These are phyloP conservation scores for Oncorhynchus gorbuscha DNA, from an alignment of 2,113 vertebrate species.

Conservation along the genomic window DNA sequence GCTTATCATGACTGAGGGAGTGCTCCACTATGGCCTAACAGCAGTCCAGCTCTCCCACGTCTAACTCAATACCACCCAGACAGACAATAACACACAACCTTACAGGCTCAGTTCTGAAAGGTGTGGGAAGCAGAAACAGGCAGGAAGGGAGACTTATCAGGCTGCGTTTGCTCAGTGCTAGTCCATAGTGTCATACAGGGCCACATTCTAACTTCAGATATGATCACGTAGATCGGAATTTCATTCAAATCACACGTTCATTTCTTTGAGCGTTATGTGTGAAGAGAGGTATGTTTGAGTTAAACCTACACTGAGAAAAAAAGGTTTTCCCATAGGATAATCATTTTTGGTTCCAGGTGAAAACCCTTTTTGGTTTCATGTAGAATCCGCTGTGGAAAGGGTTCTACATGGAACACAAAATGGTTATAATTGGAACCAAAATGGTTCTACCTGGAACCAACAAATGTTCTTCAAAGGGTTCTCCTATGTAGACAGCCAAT, in stretches of 20 bases:
- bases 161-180: not conserved
- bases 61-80: slow-evolving; percentile 27
- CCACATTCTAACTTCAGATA: not conserved
- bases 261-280: not conserved
- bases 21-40: not conserved
- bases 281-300: not conserved
- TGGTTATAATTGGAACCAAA: no score
- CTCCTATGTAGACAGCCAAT: no score
- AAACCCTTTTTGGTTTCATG: no score
- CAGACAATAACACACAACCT: slow-evolving; percentile 34
- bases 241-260: no score
- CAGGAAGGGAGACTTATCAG: not conserved
- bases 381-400: no score
- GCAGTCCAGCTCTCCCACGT: slow-evolving; percentile 19
- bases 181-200: not conserved
- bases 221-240: not conserved
- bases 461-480: not conserved
- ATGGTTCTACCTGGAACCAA: no score
- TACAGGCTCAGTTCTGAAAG: slow-evolving; percentile 4
- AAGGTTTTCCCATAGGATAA: no score
- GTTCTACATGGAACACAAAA: no score
- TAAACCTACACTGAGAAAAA: not conserved
- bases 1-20: slow-evolving; percentile 15
- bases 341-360: no score
- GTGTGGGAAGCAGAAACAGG: slow-evolving; percentile 6